Evolutionary conservation across 2,113 vertebrate genomes (phyloP), one percentile per base, ranked within the genome.

Genomic region (Tricholaema leucomelas): DNA sequence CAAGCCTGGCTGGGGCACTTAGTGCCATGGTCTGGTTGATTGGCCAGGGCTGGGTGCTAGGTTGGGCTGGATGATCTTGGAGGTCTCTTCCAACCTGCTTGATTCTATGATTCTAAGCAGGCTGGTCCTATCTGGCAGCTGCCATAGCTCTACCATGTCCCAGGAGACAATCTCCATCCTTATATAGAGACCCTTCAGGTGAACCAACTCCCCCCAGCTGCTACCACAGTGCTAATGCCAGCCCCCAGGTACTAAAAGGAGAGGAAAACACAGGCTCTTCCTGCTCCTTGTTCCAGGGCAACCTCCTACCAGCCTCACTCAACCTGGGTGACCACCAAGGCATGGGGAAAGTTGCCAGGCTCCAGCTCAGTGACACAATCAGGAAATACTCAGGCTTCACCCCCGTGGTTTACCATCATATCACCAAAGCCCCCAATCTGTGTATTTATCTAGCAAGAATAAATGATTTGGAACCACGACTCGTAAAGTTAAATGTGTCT

Each of bases 321-420:
- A 13, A 1, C 4, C 1, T 21, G 61, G 31, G 48, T 4, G 33
- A 36, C 80, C 80, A 73, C 31, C 58, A 9, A 9, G 42, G 59
- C 8, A 2, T 25, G 48, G 50, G 64, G 87, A 69, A 81, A 69
- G 61, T 72, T 78, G 96, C 91, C 95, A 90, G 46, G 31, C 54
- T 64, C 85, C 74, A 24, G 72, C 56, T 81, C n/a, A 63, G 90
- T 4, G 1, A 64, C 87, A 36, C 31, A 31, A 50, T 35, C 23
- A 12, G 92, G 84, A 94, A 97, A 64, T 3, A 46, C 90, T 97
- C 96, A 94, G 77, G 75, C 87, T 7, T 87, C 97, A 95, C 96
- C 95, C 76, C 54, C 56, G 3, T 4, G 75, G 70, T 77, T 59
- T 46, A 17, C 77, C 4, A 1, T 20, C 81, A 92, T 73, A 81